These are phyloP conservation scores for Alfaro cultratus DNA, from an alignment of 2,797 vertebrate genomes.

Conservation along the genomic window DNA sequence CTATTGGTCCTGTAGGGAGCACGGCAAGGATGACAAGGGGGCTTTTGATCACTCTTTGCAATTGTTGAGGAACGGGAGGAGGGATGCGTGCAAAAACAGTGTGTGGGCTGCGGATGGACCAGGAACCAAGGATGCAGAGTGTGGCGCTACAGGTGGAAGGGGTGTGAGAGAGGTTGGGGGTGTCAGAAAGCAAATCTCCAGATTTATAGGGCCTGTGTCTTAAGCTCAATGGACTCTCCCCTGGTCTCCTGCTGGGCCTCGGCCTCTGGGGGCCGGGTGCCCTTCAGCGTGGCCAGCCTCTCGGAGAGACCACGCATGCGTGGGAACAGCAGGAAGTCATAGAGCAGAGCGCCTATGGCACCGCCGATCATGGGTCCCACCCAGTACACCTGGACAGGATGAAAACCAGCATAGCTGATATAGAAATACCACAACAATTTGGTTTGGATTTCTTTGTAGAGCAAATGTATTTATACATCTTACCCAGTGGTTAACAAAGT, in stretches of 20 bases:
- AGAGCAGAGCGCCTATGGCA: conserved; percentile 87
- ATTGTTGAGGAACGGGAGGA: conserved; percentile 44
- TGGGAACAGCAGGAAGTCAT: conserved; percentile 93
- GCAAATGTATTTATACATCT: conserved; percentile 51
- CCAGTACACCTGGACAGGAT: conserved; percentile 86
- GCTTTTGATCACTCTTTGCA: conserved; percentile 39
- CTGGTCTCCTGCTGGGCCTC: conserved; percentile 85
- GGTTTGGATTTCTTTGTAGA: not conserved
- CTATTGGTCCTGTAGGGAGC: conserved; percentile 60
- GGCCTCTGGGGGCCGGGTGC: conserved; percentile 79
- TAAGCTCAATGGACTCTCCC: conserved; percentile 90
- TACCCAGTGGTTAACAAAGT: conserved; percentile 97
- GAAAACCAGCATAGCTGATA: conserved; percentile 2
- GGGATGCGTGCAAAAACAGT: conserved; percentile 59
- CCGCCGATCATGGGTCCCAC: conserved; percentile 93
- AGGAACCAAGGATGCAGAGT: conserved; percentile 50
- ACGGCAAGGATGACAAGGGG: conserved; percentile 38
- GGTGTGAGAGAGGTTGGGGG: conserved; percentile 34
- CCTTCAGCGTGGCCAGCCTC: conserved; percentile 91
- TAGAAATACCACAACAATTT: not conserved
- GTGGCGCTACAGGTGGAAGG: conserved; percentile 37
- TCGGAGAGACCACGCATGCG: conserved; percentile 89
- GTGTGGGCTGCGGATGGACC: conserved; percentile 56
- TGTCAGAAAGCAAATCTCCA: conserved; percentile 58
- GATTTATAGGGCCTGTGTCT: conserved; percentile 89